These are phyloP conservation scores for Phataginus tetradactyla DNA, from an alignment of 2,797 vertebrate genomes.

Conservation along the genomic window DNA sequence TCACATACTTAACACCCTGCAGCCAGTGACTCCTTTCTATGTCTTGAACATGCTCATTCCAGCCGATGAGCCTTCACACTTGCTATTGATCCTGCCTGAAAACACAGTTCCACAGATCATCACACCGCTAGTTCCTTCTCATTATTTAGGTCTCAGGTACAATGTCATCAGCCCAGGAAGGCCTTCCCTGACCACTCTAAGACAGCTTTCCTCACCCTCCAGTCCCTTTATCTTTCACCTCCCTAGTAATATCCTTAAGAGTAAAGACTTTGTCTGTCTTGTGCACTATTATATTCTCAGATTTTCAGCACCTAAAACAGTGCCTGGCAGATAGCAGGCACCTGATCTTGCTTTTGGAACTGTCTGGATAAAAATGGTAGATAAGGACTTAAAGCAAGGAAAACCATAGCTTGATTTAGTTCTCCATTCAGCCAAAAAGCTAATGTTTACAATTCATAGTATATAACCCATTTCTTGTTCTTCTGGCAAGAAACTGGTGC, in stretches of 20 bases:
- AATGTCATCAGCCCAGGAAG: background rate
- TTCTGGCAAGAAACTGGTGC: background rate
- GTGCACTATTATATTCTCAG: background rate
- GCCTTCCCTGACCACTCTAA: background rate
- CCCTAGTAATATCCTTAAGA: background rate
- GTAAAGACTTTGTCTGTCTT: background rate
- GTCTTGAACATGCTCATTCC: background rate
- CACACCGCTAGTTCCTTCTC: background rate
- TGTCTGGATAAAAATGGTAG: constrained; percentile 26
- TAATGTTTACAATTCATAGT: constrained; percentile 16
- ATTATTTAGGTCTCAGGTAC: background rate
- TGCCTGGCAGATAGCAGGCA: background rate
- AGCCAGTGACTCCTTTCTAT: background rate
- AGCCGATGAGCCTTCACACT: background rate
- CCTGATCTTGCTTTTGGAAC: constrained; percentile 10
- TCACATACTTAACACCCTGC: background rate
- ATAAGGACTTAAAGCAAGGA: background rate
- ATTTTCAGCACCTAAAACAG: background rate
- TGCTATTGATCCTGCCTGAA: background rate
- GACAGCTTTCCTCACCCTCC: background rate
- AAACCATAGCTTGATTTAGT: background rate
- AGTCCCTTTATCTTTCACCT: background rate
- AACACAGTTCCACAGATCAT: background rate
- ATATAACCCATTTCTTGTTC: background rate
- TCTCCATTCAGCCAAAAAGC: constrained; percentile 22